phyloP scores from a whole-genome alignment of 1,140 invertebrate genomes.

The Rhagoletis zephyria region DNA sequence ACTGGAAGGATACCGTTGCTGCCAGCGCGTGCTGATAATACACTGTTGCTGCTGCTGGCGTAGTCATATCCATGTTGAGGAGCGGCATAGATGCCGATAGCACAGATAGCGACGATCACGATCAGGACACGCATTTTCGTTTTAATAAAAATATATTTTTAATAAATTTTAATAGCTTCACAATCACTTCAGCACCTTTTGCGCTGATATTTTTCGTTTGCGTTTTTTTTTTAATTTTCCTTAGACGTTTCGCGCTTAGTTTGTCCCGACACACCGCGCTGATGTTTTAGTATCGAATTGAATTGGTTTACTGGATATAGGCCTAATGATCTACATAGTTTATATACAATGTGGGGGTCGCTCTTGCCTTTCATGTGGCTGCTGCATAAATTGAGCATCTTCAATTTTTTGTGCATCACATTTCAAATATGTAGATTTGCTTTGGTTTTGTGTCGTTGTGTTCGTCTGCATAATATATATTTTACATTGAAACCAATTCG shows the following conservation, averaged over 20 bases:
- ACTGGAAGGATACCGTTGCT: not conserved
- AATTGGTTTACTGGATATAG: conserved; percentile 37
- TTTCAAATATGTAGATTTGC: conserved; percentile 48
- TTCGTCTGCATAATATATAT: not conserved
- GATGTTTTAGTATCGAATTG: conserved; percentile 7
- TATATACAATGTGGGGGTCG: conserved; percentile 35
- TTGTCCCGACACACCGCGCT: not conserved
- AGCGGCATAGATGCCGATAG: conserved; percentile 56
- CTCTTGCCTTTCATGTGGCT: not conserved
- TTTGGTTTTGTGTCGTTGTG: not conserved
- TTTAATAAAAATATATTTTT: not conserved
- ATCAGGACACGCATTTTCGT: conserved; percentile 55
- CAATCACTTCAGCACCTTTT: conserved; percentile 16
- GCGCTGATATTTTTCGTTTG: not conserved
- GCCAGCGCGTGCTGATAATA: conserved; percentile 57
- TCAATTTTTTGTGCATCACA: conserved; percentile 5
- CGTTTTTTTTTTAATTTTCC: not conserved
- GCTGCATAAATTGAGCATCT: conserved; percentile 34
- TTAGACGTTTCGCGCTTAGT: not conserved
- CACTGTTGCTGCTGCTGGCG: conserved; percentile 18
- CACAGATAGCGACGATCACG: conserved; percentile 57
- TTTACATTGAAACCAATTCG: not conserved
- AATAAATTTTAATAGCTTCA: not conserved
- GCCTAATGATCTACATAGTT: conserved; percentile 46
- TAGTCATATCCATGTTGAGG: conserved; percentile 68